These are phyloP conservation scores for Haliclona indistincta DNA, from an alignment of 37 sponge, comb jelly and placozoan species.

Conservation along the genomic window DNA sequence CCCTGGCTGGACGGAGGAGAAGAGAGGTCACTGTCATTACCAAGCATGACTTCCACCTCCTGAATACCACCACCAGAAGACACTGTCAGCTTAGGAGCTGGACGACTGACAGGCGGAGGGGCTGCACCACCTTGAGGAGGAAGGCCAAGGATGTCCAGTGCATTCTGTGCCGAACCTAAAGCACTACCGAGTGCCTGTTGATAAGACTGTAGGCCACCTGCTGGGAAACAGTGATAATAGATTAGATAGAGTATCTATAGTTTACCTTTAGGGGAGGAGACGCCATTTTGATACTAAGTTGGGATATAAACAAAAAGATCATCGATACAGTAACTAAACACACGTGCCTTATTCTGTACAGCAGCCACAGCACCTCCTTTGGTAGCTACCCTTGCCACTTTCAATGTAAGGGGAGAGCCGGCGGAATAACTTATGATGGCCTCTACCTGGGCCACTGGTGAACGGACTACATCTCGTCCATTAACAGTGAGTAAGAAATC, in stretches of 20 bases:
- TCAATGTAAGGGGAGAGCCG: constrained; percentile 24
- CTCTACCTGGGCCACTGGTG: constrained; percentile 7
- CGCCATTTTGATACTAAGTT: no score
- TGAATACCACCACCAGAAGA: not conserved
- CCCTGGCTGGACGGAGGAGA: constrained; percentile 32
- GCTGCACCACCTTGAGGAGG: not conserved
- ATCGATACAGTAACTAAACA: constrained; percentile 12
- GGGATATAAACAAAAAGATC: no score
- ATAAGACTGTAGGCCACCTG: constrained; percentile 14
- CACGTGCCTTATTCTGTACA: constrained; percentile 39
- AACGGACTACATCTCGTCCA: constrained; percentile 23
- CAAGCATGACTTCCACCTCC: constrained; percentile 24
- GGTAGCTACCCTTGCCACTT: constrained; percentile 33
- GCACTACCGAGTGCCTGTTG: constrained; percentile 16
- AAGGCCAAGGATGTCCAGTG: constrained; percentile 19
- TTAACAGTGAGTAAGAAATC: constrained; percentile 53
- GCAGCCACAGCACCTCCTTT: not conserved
- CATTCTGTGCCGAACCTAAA: constrained; percentile 22
- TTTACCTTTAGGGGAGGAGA: no score
- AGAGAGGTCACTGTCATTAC: constrained; percentile 40
- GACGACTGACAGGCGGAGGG: no score
- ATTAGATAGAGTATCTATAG: no score
- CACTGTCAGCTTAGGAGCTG: not conserved
- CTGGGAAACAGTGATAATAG: no score
- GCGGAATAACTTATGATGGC: constrained; percentile 15